A percentile compares a stretch with the other conserved stretches of the same genome.
These are phyloP conservation scores for Chrysemys picta DNA, from an alignment of 2,113 vertebrate genomes.

Conservation along the genomic window DNA sequence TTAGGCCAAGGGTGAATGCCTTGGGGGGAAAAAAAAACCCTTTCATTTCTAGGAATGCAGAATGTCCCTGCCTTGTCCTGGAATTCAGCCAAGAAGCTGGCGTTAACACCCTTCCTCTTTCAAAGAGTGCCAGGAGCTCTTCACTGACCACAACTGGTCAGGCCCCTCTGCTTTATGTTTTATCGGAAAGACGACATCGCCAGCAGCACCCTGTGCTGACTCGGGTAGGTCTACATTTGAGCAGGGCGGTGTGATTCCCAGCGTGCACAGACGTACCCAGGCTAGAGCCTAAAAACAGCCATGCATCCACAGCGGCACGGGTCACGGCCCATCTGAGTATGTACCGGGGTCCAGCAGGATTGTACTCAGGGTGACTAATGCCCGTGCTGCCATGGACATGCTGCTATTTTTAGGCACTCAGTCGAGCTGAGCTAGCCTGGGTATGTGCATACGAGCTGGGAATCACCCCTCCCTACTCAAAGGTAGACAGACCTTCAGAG, in stretches of 20 bases:
- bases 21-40: conserved; percentile 53
- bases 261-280: neutral
- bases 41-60: conserved; percentile 25
- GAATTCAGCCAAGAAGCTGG: neutral
- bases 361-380: neutral
- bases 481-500: neutral
- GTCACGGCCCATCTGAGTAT: neutral
- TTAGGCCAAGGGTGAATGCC: neutral
- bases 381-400: neutral
- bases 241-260: neutral
- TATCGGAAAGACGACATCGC: neutral
- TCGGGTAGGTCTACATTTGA: neutral
- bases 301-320: too few species aligned
- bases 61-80: neutral
- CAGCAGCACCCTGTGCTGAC: neutral
- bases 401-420: neutral
- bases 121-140: neutral
- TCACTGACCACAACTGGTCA: fast-evolving
- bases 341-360: neutral
- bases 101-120: conserved; percentile 37
- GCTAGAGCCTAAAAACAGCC: neutral
- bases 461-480: neutral
- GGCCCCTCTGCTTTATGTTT: neutral
- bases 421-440: neutral
- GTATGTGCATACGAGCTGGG: neutral